Percentiles rank a stretch among this genome's conserved stretches.
phyloP scores from a whole-genome alignment of 2,797 vertebrate species.

The Pangasius larnaudii region DNA sequence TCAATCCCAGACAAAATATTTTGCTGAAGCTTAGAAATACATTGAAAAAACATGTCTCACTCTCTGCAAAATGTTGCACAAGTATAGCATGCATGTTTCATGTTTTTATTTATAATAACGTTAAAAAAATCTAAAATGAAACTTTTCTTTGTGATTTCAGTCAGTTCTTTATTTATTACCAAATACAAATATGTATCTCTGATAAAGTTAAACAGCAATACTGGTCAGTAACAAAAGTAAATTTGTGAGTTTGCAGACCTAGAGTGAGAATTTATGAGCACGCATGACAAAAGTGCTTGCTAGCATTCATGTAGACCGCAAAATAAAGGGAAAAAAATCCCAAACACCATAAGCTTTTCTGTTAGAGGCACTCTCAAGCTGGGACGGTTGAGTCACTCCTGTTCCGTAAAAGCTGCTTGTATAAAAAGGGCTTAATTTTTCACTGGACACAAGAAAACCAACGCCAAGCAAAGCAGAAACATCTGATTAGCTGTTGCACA shows the following conservation, averaged over 20 bases:
- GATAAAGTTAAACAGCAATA: not conserved
- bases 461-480: not conserved
- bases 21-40: not conserved
- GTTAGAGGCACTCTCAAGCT: slow-evolving; percentile 28
- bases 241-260: not conserved
- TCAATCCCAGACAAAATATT: slow-evolving; percentile 27
- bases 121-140: not conserved
- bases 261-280: not conserved
- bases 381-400: slow-evolving; percentile 45
- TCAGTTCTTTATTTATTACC: not conserved
- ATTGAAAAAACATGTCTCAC: not conserved
- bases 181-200: not conserved
- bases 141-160: not conserved
- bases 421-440: slow-evolving; percentile 29
- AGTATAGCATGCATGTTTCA: not conserved
- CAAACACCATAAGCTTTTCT: slow-evolving; percentile 21
- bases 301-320: slow-evolving; percentile 22
- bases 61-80: slow-evolving; percentile 19
- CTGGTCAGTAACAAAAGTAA: not conserved
- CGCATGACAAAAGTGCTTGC: slow-evolving; percentile 13
- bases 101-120: not conserved
- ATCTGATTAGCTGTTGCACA: not conserved
- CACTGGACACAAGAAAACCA: not conserved
- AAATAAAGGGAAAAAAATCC: not conserved
- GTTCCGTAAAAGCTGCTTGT: slow-evolving; percentile 25